Evolutionary conservation across 2,797 vertebrate species (phyloP), one percentile per base, ranked within the genome.

Genomic region (Pachyuromys duprasi): DNA sequence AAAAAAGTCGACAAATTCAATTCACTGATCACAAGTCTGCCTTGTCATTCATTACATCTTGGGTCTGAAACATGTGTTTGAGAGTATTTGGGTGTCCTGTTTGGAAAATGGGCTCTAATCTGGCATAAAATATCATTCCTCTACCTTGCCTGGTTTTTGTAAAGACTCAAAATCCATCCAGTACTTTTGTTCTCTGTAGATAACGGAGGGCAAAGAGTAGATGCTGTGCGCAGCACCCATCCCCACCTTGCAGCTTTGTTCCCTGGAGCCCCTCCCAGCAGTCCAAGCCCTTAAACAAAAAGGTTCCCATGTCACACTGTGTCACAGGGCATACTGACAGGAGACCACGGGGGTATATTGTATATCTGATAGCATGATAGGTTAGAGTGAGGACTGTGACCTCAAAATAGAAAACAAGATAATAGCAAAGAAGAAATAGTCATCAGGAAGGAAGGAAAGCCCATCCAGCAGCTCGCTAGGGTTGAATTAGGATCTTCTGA

Each of bases 111-210:
- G 26, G n/a, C 9, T 81, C 9, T 67, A 93, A 55, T 83, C 49
- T 36, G 39, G 39, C 49, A 60, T 86, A 76, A 67, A 90, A 78
- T 7, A 60, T 22, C 20, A 69, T 31, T 80, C 28, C 74, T 42
- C 86, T 95, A 33, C 57, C 42, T 82, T 62, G 6, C 39, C 65
- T n/a, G 22, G 7, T 72, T 36, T n/a, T 45, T 57, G 14, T 90
- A 75, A 94, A 84, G 45, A 74, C 79, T 69, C 79, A n/a, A 67
- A 62, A 69, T 45, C 78, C 26, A 80, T 83, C 63, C 55, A 55
- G 11, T 45, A 36, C n/a, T 28, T 89, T 60, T 76, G 90, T 67
- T 88, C 91, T 67, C 79, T 65, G 87, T 84, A 87, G 42, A 67
- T 2, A 69, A 33, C 89, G 33, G 81, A 79, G 79, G 42, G 45